Evolutionary conservation across 2,888 invertebrate genomes (phyloP).

Genomic region (Bombylius major): DNA sequence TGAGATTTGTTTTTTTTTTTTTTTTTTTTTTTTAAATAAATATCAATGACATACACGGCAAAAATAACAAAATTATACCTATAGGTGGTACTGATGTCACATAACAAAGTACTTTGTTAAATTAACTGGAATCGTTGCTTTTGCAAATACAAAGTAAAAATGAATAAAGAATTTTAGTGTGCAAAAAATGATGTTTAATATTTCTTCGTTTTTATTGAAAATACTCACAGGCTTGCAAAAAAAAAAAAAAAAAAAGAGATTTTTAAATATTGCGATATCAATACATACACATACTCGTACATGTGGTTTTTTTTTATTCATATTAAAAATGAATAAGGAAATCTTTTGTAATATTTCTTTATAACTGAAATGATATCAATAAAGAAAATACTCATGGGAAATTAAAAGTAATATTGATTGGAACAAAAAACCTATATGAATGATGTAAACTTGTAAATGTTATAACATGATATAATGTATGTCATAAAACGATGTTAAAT

Average conservation of each 20-base stretch:
- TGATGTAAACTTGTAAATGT: neutral
- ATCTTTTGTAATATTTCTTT: neutral
- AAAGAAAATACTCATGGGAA: neutral
- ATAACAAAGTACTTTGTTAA: conserved; percentile 1
- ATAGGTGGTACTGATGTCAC: neutral
- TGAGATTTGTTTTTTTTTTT: neutral
- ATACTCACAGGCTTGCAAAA: neutral
- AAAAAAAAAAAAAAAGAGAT: too few species aligned
- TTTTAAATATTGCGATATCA: neutral
- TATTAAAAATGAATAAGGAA: neutral
- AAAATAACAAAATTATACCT: too few species aligned
- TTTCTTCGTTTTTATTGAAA: neutral
- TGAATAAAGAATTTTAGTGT: too few species aligned
- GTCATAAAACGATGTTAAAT: neutral
- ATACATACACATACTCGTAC: neutral
- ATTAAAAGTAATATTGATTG: neutral
- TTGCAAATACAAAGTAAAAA: neutral
- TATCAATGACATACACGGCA: too few species aligned
- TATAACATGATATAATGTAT: too few species aligned
- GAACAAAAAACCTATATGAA: too few species aligned
- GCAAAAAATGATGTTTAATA: neutral
- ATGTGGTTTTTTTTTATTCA: neutral
- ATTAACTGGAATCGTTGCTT: conserved; percentile 5
- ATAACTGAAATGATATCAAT: neutral
- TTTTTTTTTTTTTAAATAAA: too few species aligned